Conservation (phyloP, 92 coral and sea anemone genomes). For the Desmophyllum pertusum region DNA sequence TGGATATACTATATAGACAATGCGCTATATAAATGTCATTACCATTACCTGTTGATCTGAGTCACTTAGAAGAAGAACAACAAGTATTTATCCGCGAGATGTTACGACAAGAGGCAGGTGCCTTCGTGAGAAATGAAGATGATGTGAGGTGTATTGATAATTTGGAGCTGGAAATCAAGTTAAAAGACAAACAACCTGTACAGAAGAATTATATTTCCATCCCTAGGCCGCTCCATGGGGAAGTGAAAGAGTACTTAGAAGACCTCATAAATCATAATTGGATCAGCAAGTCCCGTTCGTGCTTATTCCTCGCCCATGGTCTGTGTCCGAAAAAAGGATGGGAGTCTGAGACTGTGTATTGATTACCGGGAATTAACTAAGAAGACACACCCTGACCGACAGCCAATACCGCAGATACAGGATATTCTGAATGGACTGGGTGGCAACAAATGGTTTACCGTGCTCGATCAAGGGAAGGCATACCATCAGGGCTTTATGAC, state of each 20-base stretch:
- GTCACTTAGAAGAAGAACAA: constrained; percentile 36
- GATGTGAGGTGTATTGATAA: constrained; percentile 53
- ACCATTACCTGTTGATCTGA: constrained; percentile 54
- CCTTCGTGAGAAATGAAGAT: constrained; percentile 43
- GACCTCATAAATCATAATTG: constrained; percentile 55
- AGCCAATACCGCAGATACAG: constrained; percentile 45
- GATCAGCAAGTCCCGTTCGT: constrained; percentile 50
- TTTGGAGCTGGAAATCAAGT: constrained; percentile 37
- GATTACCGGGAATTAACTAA: constrained; percentile 39
- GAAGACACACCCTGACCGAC: constrained; percentile 54
- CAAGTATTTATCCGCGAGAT: constrained; percentile 30
- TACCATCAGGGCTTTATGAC: constrained; percentile 67
- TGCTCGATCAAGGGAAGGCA: constrained; percentile 67
- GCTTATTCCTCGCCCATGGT: constrained; percentile 56
- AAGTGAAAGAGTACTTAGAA: constrained; percentile 53
- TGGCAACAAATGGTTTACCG: constrained; percentile 52
- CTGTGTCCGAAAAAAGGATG: constrained; percentile 62
- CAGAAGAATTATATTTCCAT: constrained; percentile 55
- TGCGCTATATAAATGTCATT: too few species aligned
- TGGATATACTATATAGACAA: too few species aligned
- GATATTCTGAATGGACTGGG: constrained; percentile 39
- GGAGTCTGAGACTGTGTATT: constrained; percentile 57
- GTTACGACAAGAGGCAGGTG: constrained; percentile 54
- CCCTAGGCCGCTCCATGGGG: constrained; percentile 57
- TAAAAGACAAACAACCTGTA: constrained; percentile 41